phyloP scores from a whole-genome alignment of 2,888 invertebrate genomes.

The Agelastica alni region DNA sequence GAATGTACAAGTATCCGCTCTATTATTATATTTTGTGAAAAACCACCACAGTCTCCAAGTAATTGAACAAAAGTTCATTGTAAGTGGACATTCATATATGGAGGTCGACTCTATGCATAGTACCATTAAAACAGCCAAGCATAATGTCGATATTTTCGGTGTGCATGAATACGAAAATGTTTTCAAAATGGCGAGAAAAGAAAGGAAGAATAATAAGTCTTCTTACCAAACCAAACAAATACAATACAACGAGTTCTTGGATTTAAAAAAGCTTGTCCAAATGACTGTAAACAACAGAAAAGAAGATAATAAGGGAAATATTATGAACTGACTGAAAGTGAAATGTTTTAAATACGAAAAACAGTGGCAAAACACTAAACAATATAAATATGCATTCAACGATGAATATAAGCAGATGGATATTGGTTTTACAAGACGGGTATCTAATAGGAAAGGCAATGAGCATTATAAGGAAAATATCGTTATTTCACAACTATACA shows the following conservation, averaged over 20 bases:
- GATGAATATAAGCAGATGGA: slow-evolving; percentile 11
- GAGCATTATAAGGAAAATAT: slow-evolving; percentile 4
- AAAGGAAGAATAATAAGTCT: too few relatives aligned
- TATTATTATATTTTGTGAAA: slow-evolving; percentile 15
- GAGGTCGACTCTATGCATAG: slow-evolving; percentile 9
- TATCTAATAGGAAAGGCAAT: slow-evolving; percentile 5
- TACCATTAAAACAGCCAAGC: slow-evolving; percentile 12
- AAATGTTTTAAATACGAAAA: slow-evolving; percentile 14
- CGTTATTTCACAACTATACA: slow-evolving; percentile 10
- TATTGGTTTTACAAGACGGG: slow-evolving; percentile 10
- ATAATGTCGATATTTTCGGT: slow-evolving; percentile 20
- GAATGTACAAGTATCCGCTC: slow-evolving; percentile 19
- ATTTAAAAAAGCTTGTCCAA: slow-evolving; percentile 11
- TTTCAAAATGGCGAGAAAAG: too few relatives aligned
- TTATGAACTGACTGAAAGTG: slow-evolving; percentile 19
- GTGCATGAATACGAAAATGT: too few relatives aligned
- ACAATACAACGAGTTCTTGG: slow-evolving; percentile 10
- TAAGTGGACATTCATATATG: slow-evolving; percentile 31
- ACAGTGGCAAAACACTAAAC: slow-evolving; percentile 11
- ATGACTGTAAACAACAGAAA: slow-evolving; percentile 5
- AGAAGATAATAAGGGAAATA: slow-evolving; percentile 4
- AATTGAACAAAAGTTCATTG: slow-evolving; percentile 21
- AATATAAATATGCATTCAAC: slow-evolving; percentile 13
- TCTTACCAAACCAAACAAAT: too few relatives aligned
- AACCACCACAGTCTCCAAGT: slow-evolving; percentile 5